These are phyloP conservation scores for Sapayoa aenigma DNA, from an alignment of 2,113 vertebrate species.

Conservation along the genomic window DNA sequence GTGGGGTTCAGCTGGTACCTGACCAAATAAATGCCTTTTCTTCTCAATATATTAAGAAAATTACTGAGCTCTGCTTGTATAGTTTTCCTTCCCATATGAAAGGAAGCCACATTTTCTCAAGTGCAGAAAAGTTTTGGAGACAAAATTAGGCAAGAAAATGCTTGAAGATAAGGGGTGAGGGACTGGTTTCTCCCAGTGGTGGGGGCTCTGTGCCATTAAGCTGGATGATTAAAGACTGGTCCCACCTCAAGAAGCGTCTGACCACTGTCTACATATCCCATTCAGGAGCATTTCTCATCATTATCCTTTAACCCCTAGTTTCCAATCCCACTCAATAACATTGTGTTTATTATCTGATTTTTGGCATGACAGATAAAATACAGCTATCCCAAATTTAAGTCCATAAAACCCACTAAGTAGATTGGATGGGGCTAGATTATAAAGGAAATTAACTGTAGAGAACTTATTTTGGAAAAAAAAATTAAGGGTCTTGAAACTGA, in stretches of 20 bases:
- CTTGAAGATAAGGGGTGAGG: accelerated
- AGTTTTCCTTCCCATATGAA: neutral
- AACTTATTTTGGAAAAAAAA: neutral
- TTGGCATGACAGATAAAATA: neutral
- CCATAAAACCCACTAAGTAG: neutral
- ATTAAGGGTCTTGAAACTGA: neutral
- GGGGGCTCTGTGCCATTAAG: neutral
- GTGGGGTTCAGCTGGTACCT: neutral
- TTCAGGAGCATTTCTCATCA: neutral
- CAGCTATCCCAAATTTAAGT: neutral
- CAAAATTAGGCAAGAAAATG: neutral
- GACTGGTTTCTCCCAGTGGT: neutral
- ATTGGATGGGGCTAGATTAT: neutral
- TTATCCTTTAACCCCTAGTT: neutral
- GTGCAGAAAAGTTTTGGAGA: neutral
- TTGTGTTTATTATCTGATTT: neutral
- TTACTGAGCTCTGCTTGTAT: neutral
- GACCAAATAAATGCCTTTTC: neutral
- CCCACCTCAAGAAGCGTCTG: neutral
- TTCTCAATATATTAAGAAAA: neutral
- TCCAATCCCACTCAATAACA: neutral
- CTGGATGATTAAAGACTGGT: accelerated
- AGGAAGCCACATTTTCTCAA: neutral
- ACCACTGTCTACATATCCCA: neutral
- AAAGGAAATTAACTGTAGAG: neutral